A percentile compares a stretch with the other conserved stretches of the same genome.
Evolutionary conservation across 2,888 invertebrate genomes (phyloP).

Genomic region (Celastrina argiolus): DNA sequence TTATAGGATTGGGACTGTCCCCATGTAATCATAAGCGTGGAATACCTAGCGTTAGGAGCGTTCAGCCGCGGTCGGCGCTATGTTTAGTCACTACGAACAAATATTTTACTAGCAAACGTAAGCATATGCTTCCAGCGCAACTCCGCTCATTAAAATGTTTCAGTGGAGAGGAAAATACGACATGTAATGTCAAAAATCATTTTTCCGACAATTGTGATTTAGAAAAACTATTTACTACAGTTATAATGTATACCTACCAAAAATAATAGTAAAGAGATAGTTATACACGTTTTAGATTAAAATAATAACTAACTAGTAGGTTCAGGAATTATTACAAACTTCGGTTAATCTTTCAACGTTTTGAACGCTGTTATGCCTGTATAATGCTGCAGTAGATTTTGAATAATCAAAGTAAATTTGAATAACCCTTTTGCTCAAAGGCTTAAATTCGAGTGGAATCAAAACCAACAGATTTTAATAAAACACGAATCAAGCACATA

Average conservation of each 20-base stretch:
- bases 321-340: too few relatives aligned
- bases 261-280: too few relatives aligned
- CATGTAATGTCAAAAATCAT: not conserved
- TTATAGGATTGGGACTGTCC: not conserved
- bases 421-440: not conserved
- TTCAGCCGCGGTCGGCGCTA: constrained; percentile 28
- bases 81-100: constrained; percentile 34
- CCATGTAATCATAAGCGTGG: constrained; percentile 25
- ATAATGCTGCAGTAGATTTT: too few relatives aligned
- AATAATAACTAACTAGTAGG: too few relatives aligned
- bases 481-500: not conserved
- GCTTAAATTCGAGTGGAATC: not conserved
- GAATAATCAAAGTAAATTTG: too few relatives aligned
- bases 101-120: constrained; percentile 30
- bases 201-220: not conserved
- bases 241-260: too few relatives aligned
- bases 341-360: too few relatives aligned
- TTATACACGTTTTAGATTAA: too few relatives aligned
- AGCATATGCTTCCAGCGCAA: constrained; percentile 5
- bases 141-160: constrained; percentile 6
- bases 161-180: not conserved
- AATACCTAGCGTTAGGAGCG: constrained; percentile 26
- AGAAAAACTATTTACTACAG: not conserved
- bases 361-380: too few relatives aligned
- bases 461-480: not conserved